Conservation (phyloP, 2,113 vertebrate species). For the Reinhardtius hippoglossoides region DNA sequence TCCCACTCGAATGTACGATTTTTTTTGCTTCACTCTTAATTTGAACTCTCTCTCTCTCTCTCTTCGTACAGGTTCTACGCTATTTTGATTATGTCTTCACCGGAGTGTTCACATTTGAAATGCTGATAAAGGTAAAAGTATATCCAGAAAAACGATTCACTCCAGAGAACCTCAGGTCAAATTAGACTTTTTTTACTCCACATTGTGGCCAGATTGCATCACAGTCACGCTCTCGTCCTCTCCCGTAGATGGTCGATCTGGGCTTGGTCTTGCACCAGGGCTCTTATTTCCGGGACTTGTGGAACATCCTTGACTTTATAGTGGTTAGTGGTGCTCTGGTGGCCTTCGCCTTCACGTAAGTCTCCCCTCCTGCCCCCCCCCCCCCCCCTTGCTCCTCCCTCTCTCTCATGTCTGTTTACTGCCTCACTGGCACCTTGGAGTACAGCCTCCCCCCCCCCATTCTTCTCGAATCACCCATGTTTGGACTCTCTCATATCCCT, state of each 20-base stretch:
- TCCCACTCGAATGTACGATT: too few relatives aligned
- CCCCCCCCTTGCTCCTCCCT: slow-evolving; percentile 5
- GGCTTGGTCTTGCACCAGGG: slow-evolving; percentile 95
- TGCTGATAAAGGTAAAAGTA: slow-evolving; percentile 91
- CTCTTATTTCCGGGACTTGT: slow-evolving; percentile 94
- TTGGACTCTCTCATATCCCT: background rate
- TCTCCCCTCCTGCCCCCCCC: slow-evolving; percentile 67
- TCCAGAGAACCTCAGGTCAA: background rate
- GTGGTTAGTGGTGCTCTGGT: slow-evolving; percentile 98
- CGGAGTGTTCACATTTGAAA: slow-evolving; percentile 96
- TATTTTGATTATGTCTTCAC: slow-evolving; percentile 98
- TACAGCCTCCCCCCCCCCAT: slow-evolving; percentile 25
- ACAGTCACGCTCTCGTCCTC: background rate
- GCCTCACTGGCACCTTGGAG: slow-evolving; percentile 57
- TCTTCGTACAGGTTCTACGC: slow-evolving; percentile 85
- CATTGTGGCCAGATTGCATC: background rate
- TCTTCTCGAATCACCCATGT: slow-evolving; percentile 20
- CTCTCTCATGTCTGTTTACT: slow-evolving; percentile 31
- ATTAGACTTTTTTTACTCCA: background rate
- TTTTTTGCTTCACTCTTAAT: too few relatives aligned
- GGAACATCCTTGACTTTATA: slow-evolving; percentile 98
- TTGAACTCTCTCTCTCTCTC: background rate
- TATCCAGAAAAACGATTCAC: background rate
- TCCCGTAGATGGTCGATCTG: slow-evolving; percentile 91
- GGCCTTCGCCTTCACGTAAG: slow-evolving; percentile 98